Evolutionary conservation across 2,113 vertebrate species (phyloP).

Genomic region (Sorex araneus): DNA sequence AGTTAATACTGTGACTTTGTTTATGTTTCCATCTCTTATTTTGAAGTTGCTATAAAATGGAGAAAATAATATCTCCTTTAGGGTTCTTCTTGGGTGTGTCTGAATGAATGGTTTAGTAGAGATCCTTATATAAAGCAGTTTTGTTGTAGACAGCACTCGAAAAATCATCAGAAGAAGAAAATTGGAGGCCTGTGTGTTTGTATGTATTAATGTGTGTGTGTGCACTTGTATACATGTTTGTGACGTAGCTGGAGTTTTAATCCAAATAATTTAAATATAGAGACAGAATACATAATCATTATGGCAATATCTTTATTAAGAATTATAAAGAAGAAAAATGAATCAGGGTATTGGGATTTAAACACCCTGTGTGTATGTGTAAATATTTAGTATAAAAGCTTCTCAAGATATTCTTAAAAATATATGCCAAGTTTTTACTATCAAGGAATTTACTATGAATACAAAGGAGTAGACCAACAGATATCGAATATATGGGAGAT

Average conservation of each 20-base stretch:
- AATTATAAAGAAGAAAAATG: neutral
- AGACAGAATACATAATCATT: neutral
- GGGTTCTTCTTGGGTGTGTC: neutral
- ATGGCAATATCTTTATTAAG: neutral
- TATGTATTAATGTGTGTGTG: neutral
- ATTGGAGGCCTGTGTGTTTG: neutral
- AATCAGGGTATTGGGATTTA: neutral
- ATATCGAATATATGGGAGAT: neutral
- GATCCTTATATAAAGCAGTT: neutral
- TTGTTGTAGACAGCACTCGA: neutral
- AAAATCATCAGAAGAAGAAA: neutral
- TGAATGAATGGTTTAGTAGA: neutral
- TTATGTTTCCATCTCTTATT: conserved; percentile 17
- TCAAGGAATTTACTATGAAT: conserved; percentile 25
- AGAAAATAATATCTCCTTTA: conserved; percentile 2
- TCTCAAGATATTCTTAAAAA: neutral
- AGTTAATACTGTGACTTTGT: neutral
- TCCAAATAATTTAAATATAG: neutral
- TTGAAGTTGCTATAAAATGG: conserved; percentile 5
- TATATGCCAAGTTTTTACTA: neutral
- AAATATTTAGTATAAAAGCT: neutral
- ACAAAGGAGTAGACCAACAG: neutral
- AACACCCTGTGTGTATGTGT: neutral
- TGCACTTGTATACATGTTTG: neutral
- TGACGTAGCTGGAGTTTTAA: neutral